A percentile compares a stretch with the other conserved stretches of the same genome.
These are phyloP conservation scores for Salpingus planirostris DNA, from an alignment of 2,888 invertebrate genomes.

Conservation along the genomic window DNA sequence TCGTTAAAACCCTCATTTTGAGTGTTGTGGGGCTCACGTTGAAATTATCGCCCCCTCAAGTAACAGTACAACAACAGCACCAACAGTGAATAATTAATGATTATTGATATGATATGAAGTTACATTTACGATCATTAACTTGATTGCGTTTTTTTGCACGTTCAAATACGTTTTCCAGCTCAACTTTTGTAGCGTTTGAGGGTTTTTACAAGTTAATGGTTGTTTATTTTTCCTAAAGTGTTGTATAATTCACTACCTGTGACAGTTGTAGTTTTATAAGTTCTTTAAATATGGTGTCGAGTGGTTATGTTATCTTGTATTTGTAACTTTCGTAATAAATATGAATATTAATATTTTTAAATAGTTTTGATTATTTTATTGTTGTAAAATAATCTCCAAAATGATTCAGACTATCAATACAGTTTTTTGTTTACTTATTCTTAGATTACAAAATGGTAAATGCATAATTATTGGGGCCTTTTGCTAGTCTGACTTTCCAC, in stretches of 20 bases:
- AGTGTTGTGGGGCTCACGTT: slow-evolving; percentile 60
- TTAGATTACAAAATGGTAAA: too few relatives aligned
- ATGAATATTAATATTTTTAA: too few relatives aligned
- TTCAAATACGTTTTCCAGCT: too few relatives aligned
- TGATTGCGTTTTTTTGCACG: too few relatives aligned
- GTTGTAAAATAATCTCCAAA: too few relatives aligned
- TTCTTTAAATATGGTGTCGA: neutral
- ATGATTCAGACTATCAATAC: too few relatives aligned
- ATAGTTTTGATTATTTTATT: too few relatives aligned
- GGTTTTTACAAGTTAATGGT: slow-evolving; percentile 2
- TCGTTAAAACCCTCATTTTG: slow-evolving; percentile 52
- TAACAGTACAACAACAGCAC: slow-evolving; percentile 31
- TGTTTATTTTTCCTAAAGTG: neutral
- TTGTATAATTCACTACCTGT: neutral
- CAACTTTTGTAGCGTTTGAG: too few relatives aligned
- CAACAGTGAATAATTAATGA: slow-evolving; percentile 9
- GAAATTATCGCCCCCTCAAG: slow-evolving; percentile 65
- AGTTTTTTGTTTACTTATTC: too few relatives aligned
- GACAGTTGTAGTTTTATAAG: neutral
- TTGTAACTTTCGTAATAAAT: slow-evolving; percentile 13
- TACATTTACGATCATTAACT: too few relatives aligned
- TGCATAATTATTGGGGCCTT: too few relatives aligned
- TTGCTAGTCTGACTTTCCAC: too few relatives aligned
- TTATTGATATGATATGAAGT: neutral
- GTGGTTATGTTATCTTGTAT: slow-evolving; percentile 9